Evolutionary conservation across 2,888 invertebrate genomes (phyloP), one percentile per base, ranked within the genome.

Genomic region (Drosophila pullipes): DNA sequence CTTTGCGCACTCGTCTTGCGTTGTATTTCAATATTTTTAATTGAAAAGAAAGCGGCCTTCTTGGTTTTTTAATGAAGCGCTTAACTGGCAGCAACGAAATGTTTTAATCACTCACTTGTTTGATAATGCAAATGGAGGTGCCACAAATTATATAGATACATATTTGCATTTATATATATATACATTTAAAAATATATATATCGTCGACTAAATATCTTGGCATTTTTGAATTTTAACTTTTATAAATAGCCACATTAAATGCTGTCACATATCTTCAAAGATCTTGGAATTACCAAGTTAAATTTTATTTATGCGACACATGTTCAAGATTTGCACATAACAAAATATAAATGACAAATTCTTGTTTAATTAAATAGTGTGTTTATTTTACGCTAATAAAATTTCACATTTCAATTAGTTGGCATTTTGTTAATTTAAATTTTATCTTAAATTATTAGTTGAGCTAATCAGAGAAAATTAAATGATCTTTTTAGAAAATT

Each of bases 21-120:
- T 79, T 70, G 73, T 74, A 74, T 86, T 90, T 76, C 62, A 81
- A 71, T 76, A 69, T 50, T 68, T 90, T 89, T 90, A 89, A 90
- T 90, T 90, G 89, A 87, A 90, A 90, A 84, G 91, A 90, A 87
- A 87, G 89, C 89, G 74, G 63, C 58, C 67, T 74, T 76, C 68
- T 69, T 52, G 71, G 69, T 47, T 66, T 66, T 64, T 71, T 76
- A 83, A 86, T 84, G 89, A 85, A 82, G 72, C 70, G 78, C 76
- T 76, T 60, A 81, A 74, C 82, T 78, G 86, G 73, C 68, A 76
- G 74, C 58, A 44, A 18, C 64, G 37, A 81, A 83, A 69, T 68
- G 62, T 57, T 70, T 79, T 83, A 85, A 90, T 83, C 80, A 89
- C 58, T 72, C 66, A 35, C 67, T 61, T 69, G 67, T 69, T 59